Evolutionary conservation across 2,113 vertebrate genomes (phyloP), one percentile per base, ranked within the genome.

Genomic region (Tragelaphus imberbis): DNA sequence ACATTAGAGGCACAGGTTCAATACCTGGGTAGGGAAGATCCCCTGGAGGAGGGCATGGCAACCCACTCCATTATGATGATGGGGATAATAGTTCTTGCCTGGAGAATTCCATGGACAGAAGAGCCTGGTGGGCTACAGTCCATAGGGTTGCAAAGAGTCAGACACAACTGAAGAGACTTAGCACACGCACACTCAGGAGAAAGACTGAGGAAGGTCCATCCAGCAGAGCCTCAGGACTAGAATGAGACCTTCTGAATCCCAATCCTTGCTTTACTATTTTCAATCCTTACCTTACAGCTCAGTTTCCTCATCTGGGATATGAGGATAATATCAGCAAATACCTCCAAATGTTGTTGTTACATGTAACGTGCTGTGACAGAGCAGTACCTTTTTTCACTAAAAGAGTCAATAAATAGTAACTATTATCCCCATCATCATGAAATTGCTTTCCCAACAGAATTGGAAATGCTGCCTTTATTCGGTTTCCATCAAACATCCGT

Each of bases 401-500:
- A 28, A 5, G 15, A 68, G 65, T 87, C n/a, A 23, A 3, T 77
- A 63, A 55, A 33, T 19, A 79, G 1, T 17, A 75, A 5, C 61
- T 21, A 13, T 55, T 28, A 36, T 47, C 7, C 30, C 1, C 33
- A 28, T 59, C 10, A 12, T 28, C 30, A 49, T 65, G 58, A 59
- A 58, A 58, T n/a, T 84, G 19, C 47, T 92, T 95, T 82, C 21
- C 30, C 49, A 21, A 27, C 23, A 53, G 2, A 44, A 77, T 0
- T 44, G n/a, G 71, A 61, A 63, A 77, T 28, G 9, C 11, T 5
- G 4, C 33, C 47, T 5, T 40, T 51, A 1, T n/a, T 65, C 5
- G 0, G 5, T 47, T 33, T 59, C 8, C 13, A 23, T 47, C 28
- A 25, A 17, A 28, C 6, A 19, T 47, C 27, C 0, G 0, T 11